phyloP scores from a whole-genome alignment of 2,797 vertebrate genomes.

The Diplodus sargus region DNA sequence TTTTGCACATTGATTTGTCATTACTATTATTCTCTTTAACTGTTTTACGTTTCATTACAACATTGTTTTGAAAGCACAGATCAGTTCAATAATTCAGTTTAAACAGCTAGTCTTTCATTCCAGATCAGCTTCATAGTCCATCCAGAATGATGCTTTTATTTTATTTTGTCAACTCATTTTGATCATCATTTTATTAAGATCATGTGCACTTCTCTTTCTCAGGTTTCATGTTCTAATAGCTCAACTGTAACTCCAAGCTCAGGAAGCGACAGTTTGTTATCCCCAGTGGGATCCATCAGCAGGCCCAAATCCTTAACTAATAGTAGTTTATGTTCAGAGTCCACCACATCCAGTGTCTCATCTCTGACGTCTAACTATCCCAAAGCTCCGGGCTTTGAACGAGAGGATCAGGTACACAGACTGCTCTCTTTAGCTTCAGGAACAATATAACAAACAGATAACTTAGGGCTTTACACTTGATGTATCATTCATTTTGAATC shows the following conservation, averaged over 20 bases:
- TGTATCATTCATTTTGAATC: conserved; percentile 27
- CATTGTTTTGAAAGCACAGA: conserved; percentile 16
- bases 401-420: conserved; percentile 90
- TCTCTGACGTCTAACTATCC: conserved; percentile 89
- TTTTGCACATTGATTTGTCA: conserved; percentile 24
- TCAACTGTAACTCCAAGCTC: conserved; percentile 88
- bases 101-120: background rate
- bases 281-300: conserved; percentile 88
- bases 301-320: conserved; percentile 89
- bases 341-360: conserved; percentile 86
- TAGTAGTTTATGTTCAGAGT: conserved; percentile 89
- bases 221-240: conserved; percentile 91
- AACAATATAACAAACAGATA: conserved; percentile 43
- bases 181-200: conserved; percentile 69
- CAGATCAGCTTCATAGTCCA: conserved; percentile 22
- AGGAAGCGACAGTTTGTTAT: conserved; percentile 91
- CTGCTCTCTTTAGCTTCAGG: conserved; percentile 65
- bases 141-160: conserved; percentile 46
- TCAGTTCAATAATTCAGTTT: background rate
- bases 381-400: conserved; percentile 92
- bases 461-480: conserved; percentile 35
- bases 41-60: conserved; percentile 36
- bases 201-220: conserved; percentile 84
- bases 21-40: conserved; percentile 29
- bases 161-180: conserved; percentile 18